Evolutionary conservation across 2,797 vertebrate species (phyloP), one percentile per base, ranked within the genome.

Genomic region (Esox masquinongy): DNA sequence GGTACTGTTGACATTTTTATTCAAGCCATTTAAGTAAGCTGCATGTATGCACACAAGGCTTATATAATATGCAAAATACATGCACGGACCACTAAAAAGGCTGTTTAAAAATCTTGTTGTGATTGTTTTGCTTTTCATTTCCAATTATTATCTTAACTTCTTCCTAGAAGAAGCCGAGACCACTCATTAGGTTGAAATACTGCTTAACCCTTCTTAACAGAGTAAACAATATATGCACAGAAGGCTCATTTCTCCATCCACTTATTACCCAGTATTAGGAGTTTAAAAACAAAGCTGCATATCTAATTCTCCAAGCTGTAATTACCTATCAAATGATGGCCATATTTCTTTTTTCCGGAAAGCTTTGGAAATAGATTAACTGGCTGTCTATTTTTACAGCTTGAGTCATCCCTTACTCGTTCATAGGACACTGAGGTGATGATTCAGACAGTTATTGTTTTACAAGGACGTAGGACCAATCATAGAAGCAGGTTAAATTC

Each of bases 341-440:
- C 31, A 68, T 71, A 50, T 75, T 75, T 75, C 61, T 67, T 68
- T n/a, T 68, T 50, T 39, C 31, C 34, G 36, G 36, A n/a, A 68
- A 61, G 73, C 73, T n/a, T 19, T 79, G 17, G 47, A 67, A 79
- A 67, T 71, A 71, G 73, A 56, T 74, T 74, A 70, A 74, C n/a
- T 47, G 68, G 31, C 68, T 67, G 59, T 71, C 73, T 66, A 43
- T 36, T 36, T 73, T 74, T 74, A 70, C 70, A 69, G 70, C 69
- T 79, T 68, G 49, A 75, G 75, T 75, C 73, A 72, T 75, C 53
- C 24, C 9, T 43, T 22, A 14, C 74, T 63, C 17, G 26, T 68
- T 56, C 56, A 51, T 31, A n/a, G 53, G 53, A 70, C 19, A 51
- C 74, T 36, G 68, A 39, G 43, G 4, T 36, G 22, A 47, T 61